phyloP scores from a whole-genome alignment of 2,113 vertebrate species.

The Phycodurus eques region DNA sequence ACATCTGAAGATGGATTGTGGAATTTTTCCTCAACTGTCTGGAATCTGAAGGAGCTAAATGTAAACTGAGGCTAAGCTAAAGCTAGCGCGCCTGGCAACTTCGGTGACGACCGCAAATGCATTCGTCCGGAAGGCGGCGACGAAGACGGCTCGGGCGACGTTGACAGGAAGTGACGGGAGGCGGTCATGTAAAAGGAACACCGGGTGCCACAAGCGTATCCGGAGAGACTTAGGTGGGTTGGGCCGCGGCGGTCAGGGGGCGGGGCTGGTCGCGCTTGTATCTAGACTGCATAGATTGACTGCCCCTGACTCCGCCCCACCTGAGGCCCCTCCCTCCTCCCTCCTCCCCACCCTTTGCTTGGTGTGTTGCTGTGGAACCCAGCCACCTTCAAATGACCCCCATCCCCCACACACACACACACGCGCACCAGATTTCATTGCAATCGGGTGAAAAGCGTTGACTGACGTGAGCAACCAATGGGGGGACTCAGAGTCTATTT shows the following conservation, averaged over 20 bases:
- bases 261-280: constrained; percentile 40
- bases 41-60: not conserved
- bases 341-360: constrained; percentile 37
- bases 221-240: not conserved
- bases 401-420: not conserved
- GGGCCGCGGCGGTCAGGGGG: constrained; percentile 18
- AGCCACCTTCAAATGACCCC: constrained; percentile 9
- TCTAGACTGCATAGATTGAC: constrained; percentile 77
- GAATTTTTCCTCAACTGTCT: not conserved
- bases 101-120: not conserved
- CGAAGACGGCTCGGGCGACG: constrained; percentile 1
- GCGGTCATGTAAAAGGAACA: not conserved
- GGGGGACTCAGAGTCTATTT: constrained; percentile 21
- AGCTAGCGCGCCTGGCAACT: not conserved
- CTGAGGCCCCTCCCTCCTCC: constrained; percentile 20
- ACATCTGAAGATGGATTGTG: not conserved
- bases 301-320: constrained; percentile 9
- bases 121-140: not conserved
- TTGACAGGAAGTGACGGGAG: not conserved
- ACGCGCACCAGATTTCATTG: not conserved
- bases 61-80: not conserved
- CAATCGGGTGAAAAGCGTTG: constrained; percentile 11
- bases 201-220: not conserved
- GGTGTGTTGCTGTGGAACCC: constrained; percentile 30
- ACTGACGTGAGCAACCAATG: constrained; percentile 47